Conservation (phyloP, 1,140 invertebrate genomes). For the Lasaia peninsularis region DNA sequence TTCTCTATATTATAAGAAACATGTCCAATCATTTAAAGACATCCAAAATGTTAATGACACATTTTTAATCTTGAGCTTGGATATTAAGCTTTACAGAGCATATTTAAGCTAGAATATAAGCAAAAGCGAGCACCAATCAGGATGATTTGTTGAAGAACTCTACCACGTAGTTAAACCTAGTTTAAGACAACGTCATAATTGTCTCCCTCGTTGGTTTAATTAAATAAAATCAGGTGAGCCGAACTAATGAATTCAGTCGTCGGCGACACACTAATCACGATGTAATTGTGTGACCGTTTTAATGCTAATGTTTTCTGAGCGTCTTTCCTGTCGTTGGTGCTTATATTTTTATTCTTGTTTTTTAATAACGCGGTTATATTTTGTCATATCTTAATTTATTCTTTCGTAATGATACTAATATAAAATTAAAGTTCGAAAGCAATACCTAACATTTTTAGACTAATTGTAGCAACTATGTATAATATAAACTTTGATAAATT, state of each 20-base stretch:
- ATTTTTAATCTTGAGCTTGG: neutral
- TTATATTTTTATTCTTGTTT: constrained; percentile 17
- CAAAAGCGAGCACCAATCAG: no score
- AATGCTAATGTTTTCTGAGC: constrained; percentile 55
- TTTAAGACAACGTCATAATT: neutral
- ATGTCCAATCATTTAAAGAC: no score
- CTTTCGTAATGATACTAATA: no score
- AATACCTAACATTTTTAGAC: neutral
- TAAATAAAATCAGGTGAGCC: constrained; percentile 75
- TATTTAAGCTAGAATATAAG: no score
- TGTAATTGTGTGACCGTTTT: constrained; percentile 72
- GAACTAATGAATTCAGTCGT: constrained; percentile 74
- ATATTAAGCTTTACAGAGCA: neutral
- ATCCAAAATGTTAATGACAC: no score
- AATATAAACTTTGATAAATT: no score
- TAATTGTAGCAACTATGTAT: neutral
- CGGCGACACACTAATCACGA: constrained; percentile 61
- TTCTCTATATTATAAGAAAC: no score
- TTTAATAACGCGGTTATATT: neutral
- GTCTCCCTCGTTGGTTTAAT: constrained; percentile 35
- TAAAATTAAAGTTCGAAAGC: no score
- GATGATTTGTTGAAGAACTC: neutral
- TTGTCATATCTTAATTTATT: neutral
- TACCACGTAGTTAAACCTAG: constrained; percentile 1
- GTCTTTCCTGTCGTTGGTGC: constrained; percentile 42